Conservation (phyloP, 2,797 vertebrate genomes). For the Vespertilio murinus region DNA sequence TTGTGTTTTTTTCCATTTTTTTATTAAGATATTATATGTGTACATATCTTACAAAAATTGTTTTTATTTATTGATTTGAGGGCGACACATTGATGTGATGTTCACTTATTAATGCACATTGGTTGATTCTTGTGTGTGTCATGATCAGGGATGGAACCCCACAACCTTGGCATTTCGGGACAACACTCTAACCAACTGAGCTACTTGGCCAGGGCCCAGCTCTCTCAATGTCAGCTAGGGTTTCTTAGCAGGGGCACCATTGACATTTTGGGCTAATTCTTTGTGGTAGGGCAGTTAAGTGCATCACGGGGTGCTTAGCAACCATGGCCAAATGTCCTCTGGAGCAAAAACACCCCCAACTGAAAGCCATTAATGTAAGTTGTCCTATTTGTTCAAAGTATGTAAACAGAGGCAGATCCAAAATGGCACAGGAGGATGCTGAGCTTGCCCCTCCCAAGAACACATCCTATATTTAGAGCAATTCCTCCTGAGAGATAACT, state of each 20-base stretch:
- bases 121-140: background rate
- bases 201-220: background rate
- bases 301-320: background rate
- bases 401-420: background rate
- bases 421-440: background rate
- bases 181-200: background rate
- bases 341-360: background rate
- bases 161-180: background rate
- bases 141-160: background rate
- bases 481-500: background rate
- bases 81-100: background rate
- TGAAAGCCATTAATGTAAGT: background rate
- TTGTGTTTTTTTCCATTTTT: background rate
- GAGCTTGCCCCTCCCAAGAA: background rate
- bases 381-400: background rate
- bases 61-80: background rate
- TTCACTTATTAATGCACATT: background rate
- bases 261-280: background rate
- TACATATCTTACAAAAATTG: too few species aligned
- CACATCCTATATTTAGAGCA: background rate
- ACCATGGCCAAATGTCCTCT: background rate
- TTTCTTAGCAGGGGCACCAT: background rate
- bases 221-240: background rate
- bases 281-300: background rate
- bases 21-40: too few species aligned